Evolutionary conservation across 2,113 vertebrate species (phyloP).

Genomic region (Rynchops niger): DNA sequence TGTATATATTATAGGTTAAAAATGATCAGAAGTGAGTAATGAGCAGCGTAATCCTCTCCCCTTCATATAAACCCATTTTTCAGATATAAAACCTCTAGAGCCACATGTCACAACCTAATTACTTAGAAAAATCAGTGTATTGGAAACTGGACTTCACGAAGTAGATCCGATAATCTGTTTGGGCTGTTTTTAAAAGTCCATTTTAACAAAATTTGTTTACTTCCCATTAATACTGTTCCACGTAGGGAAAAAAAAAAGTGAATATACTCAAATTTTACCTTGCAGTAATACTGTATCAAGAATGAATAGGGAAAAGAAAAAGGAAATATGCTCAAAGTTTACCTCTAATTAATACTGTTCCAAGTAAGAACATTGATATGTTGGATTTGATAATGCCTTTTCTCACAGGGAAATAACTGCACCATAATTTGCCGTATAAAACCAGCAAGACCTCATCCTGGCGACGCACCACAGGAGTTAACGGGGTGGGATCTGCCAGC

Average conservation of each 20-base stretch:
- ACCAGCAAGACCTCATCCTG: rapidly evolving
- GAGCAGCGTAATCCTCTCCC: not conserved
- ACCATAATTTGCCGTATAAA: rapidly evolving
- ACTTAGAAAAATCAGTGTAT: not conserved
- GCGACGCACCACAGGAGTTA: not conserved
- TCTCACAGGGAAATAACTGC: not conserved
- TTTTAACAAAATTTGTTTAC: not conserved
- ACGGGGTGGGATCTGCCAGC: not conserved
- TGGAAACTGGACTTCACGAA: not conserved
- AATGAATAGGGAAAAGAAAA: not conserved
- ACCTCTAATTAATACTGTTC: not conserved
- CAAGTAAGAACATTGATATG: not conserved
- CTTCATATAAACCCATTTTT: not conserved
- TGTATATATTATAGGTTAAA: not conserved
- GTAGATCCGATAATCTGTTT: not conserved
- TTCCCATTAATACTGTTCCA: not conserved
- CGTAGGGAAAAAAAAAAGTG: not conserved
- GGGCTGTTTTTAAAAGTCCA: not conserved
- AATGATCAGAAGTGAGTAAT: not conserved
- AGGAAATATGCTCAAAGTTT: not conserved
- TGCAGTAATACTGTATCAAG: not conserved
- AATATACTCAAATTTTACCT: not conserved
- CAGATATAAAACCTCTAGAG: not conserved
- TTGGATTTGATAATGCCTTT: not conserved
- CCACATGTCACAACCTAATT: not conserved